Percentiles rank a stretch among this genome's conserved stretches.
Evolutionary conservation across 2,113 vertebrate species (phyloP).

Genomic region (Lasiurus cinereus): DNA sequence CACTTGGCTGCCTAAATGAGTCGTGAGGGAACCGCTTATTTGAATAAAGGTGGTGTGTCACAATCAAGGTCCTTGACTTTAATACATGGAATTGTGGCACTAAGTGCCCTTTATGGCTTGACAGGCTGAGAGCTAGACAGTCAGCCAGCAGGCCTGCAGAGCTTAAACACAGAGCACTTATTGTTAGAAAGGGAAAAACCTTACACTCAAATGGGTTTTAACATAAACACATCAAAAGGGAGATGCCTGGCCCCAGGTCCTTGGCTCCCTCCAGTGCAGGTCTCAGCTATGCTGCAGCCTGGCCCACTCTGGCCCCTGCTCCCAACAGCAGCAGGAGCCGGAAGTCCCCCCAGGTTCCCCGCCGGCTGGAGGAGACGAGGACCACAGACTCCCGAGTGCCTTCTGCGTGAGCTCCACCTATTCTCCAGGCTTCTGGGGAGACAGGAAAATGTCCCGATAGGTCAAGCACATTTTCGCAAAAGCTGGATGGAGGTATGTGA

Average conservation of each 20-base stretch:
- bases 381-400: neutral
- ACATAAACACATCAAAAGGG: neutral
- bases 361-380: neutral
- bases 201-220: neutral
- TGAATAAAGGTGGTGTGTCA: neutral
- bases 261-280: neutral
- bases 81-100: neutral
- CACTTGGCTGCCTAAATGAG: neutral
- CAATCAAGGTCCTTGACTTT: neutral
- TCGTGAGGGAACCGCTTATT: neutral
- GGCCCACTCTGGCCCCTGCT: neutral
- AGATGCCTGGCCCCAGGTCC: fast-evolving
- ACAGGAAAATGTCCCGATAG: neutral
- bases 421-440: neutral
- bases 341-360: neutral
- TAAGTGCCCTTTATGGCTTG: no score
- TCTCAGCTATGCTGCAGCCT: neutral
- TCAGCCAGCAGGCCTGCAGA: neutral
- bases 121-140: neutral
- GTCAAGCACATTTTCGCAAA: neutral
- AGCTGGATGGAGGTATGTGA: neutral
- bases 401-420: neutral
- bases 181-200: neutral
- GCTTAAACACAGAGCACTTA: slow-evolving; percentile 46
- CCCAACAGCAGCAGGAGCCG: neutral